phyloP scores from a whole-genome alignment of 2,113 vertebrate genomes.

The Microcebus murinus region DNA sequence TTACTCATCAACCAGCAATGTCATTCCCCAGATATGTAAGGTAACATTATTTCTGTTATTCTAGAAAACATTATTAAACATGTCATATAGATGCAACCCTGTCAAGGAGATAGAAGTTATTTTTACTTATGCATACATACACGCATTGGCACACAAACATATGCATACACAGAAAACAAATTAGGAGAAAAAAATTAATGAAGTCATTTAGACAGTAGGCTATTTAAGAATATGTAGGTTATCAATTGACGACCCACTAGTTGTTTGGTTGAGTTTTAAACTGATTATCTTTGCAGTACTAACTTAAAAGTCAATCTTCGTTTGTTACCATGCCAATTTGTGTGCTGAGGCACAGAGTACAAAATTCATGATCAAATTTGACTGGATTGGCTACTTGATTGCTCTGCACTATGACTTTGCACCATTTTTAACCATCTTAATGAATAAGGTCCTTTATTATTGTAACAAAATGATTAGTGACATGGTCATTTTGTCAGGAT shows the following conservation, averaged over 20 bases:
- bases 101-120: not conserved
- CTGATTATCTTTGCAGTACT: not conserved
- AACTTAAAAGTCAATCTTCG: not conserved
- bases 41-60: not conserved
- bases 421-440: constrained; percentile 1
- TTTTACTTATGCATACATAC: not conserved
- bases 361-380: not conserved
- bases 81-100: not conserved
- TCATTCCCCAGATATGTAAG: not conserved
- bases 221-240: not conserved
- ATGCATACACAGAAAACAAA: not conserved
- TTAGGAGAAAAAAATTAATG: constrained; percentile 17
- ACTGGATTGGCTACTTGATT: not conserved
- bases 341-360: not conserved
- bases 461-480: not conserved
- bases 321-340: not conserved
- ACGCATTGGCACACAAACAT: not conserved
- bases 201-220: not conserved
- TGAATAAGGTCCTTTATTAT: not conserved
- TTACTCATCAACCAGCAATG: not conserved
- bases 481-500: not conserved
- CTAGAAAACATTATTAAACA: not conserved
- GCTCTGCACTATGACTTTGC: not conserved
- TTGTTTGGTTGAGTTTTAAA: constrained; percentile 24
- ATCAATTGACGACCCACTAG: not conserved